Base-by-base conservation (phyloP, 2,888 invertebrate species). In the Thelaira solivaga region DNA sequence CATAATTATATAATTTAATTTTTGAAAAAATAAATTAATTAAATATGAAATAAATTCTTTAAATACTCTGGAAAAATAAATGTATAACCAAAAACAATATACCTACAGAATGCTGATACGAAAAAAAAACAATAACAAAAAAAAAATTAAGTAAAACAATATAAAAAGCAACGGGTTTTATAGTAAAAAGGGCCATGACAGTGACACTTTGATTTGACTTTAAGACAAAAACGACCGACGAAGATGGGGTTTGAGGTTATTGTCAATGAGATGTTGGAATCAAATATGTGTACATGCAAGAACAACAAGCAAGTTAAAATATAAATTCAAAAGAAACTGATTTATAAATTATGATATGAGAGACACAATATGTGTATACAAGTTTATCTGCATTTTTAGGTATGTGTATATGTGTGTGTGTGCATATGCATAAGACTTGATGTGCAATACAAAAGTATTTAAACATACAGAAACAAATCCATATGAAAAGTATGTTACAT, bases 161-260 rank as follows among this genome's bases (percentile, higher is more conserved):
- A 53, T 36, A 26, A 69, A 57, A 74, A 55, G 22, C 51, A 80
- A 81, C 80, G 67, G 80, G 53, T 77, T 77, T 80, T 75, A 76
- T 81, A 80, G 80, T 81, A 86, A 86, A 85, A 86, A 86, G 86
- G 86, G 86, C 86, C 86, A 85, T 86, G 86, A 86, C 86, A 86
- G 86, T 86, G 86, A 86, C 86, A 86, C 84, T 86, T 83, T 75
- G 80, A 81, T 62, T 76, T 76, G 69, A 65, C 53, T 71, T 71
- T 26, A 64, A 59, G 69, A 73, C 76, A 73, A 34, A 78, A 51
- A 41, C 16, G 61, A 31, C 22, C 53, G 7, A 73, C 31, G 18
- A 57, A 80, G 81, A 80, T 85, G 84, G 85, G 86, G 86, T 86
- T 86, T 85, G 86, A 86, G 86, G 86, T 86, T 86, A 83, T 82